Evolutionary conservation across 2,797 vertebrate species (phyloP).

Genomic region (Dendrocincla tyrannina): DNA sequence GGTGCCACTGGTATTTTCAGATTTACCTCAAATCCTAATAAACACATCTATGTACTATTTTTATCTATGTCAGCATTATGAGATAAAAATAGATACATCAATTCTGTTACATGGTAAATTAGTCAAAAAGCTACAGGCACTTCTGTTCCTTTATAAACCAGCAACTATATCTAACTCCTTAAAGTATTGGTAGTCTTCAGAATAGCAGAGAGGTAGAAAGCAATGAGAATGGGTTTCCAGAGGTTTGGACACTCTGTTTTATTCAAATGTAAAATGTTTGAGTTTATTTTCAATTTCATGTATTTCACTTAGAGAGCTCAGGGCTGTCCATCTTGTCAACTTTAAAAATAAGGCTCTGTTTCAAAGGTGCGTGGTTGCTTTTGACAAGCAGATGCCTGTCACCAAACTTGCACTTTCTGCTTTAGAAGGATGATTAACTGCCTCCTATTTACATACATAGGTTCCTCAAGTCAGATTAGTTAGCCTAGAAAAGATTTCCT

Average conservation of each 20-base stretch:
- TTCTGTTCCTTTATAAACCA: background rate
- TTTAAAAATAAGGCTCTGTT: background rate
- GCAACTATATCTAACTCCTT: background rate
- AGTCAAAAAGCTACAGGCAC: background rate
- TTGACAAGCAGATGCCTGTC: background rate
- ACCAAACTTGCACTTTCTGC: background rate
- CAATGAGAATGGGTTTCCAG: background rate
- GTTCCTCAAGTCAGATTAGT: background rate
- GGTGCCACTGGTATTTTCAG: background rate
- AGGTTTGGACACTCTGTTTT: background rate
- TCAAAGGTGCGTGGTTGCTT: background rate
- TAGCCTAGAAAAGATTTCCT: background rate
- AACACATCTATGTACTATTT: slow-evolving; percentile 25
- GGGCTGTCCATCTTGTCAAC: background rate
- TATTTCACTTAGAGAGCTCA: background rate
- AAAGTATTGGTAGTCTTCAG: background rate
- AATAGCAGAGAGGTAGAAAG: background rate
- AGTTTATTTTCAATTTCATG: background rate
- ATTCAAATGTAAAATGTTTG: background rate
- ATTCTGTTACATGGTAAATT: background rate
- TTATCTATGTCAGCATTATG: background rate
- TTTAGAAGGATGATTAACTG: background rate
- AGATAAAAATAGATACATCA: background rate
- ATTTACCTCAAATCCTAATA: background rate
- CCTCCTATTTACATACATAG: background rate